These are phyloP conservation scores for Marronus borbonicus DNA, from an alignment of 2,888 invertebrate genomes.

Conservation along the genomic window DNA sequence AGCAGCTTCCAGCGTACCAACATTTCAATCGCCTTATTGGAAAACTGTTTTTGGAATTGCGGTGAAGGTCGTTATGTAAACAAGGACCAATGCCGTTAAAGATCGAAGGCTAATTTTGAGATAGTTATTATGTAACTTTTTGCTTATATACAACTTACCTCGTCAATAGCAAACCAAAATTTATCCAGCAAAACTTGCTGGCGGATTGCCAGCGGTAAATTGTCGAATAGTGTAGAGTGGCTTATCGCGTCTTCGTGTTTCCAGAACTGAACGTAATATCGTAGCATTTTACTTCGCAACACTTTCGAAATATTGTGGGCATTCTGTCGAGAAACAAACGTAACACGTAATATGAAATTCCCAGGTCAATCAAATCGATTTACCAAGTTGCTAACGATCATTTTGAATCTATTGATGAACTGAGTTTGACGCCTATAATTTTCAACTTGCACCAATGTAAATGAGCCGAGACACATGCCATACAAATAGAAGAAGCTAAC, in stretches of 20 bases:
- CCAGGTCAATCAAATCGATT: neutral
- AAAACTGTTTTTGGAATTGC: too few species aligned
- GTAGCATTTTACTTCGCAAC: constrained; percentile 44
- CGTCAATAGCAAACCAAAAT: constrained; percentile 55
- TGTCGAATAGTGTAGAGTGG: constrained; percentile 43
- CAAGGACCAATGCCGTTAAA: too few species aligned
- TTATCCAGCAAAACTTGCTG: constrained; percentile 53
- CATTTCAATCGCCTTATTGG: too few species aligned
- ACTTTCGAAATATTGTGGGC: constrained; percentile 45
- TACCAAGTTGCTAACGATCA: constrained; percentile 47
- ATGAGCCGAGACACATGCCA: constrained; percentile 46
- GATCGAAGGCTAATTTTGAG: too few species aligned
- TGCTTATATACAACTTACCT: constrained; percentile 35
- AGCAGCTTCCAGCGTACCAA: too few species aligned
- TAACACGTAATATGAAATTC: neutral
- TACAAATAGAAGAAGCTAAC: constrained; percentile 48
- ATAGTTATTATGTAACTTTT: too few species aligned
- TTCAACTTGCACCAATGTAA: constrained; percentile 45
- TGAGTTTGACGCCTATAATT: constrained; percentile 47
- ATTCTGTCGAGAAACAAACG: constrained; percentile 28
- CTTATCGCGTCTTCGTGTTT: constrained; percentile 46
- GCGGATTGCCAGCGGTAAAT: constrained; percentile 49
- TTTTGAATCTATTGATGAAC: constrained; percentile 49
- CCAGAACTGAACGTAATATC: constrained; percentile 50
- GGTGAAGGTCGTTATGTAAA: too few species aligned